These are phyloP conservation scores for Yponomeuta plumbellus DNA, from an alignment of 2,888 invertebrate species.

Conservation along the genomic window DNA sequence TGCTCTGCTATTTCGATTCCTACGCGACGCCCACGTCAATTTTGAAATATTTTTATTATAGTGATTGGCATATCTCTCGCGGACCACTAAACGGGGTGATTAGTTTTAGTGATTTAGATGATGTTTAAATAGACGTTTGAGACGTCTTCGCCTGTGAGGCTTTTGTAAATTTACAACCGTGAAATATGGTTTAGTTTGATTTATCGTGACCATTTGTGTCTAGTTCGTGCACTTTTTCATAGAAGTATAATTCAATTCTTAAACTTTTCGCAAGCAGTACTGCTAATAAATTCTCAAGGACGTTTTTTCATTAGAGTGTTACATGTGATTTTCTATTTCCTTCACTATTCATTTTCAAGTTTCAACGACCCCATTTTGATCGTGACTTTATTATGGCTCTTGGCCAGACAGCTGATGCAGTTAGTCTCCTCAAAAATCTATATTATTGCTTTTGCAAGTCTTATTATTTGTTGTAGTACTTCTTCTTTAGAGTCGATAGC, in stretches of 20 bases:
- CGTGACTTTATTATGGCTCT: background rate
- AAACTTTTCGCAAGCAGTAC: background rate
- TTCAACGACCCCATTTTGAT: conserved; percentile 3
- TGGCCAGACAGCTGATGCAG: background rate
- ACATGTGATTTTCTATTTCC: background rate
- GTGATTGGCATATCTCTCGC: conserved; percentile 9
- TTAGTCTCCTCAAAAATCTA: background rate
- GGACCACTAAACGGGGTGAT: conserved; percentile 7
- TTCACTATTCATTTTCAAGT: background rate
- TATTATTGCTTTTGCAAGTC: background rate
- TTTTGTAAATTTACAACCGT: background rate
- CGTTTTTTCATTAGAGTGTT: background rate
- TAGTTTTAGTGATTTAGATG: conserved; percentile 1
- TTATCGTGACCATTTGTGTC: background rate
- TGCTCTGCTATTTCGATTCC: conserved; percentile 12
- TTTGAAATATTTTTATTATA: conserved; percentile 15
- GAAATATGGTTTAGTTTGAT: background rate
- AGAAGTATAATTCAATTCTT: background rate
- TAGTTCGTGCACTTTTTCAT: background rate
- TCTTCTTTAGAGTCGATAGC: background rate
- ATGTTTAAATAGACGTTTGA: background rate
- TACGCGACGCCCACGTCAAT: conserved; percentile 11
- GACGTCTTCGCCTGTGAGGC: conserved; percentile 2
- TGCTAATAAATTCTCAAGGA: background rate
- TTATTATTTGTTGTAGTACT: no score